Conservation (phyloP, 2,888 invertebrate genomes). For the Ceriagrion tenellum region DNA sequence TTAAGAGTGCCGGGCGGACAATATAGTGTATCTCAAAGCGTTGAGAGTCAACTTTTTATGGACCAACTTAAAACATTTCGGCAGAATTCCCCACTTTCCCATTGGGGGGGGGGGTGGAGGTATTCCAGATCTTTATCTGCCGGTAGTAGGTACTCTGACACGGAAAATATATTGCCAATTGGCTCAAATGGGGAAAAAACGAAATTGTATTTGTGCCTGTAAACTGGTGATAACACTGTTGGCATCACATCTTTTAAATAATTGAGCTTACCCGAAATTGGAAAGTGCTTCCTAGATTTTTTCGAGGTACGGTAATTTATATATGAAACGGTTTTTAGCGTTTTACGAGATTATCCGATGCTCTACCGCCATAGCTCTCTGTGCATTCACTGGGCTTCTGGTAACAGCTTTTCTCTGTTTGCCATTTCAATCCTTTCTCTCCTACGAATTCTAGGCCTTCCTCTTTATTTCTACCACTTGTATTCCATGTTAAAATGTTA, state of each 20-base stretch:
- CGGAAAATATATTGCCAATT: not conserved
- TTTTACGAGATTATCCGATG: too few species aligned
- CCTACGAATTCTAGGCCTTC: too few species aligned
- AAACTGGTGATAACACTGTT: not conserved
- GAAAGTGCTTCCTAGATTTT: not conserved
- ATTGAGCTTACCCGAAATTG: not conserved
- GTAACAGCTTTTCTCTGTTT: too few species aligned
- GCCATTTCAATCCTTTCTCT: too few species aligned
- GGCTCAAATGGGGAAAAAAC: not conserved
- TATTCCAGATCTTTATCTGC: not conserved
- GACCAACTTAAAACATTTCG: constrained; percentile 31
- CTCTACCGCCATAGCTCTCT: too few species aligned
- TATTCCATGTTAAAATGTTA: too few species aligned
- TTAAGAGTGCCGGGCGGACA: not conserved
- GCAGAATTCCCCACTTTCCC: not conserved
- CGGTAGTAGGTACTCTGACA: too few species aligned
- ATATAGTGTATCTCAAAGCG: not conserved
- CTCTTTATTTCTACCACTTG: too few species aligned
- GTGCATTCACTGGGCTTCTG: too few species aligned
- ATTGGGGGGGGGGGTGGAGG: too few species aligned
- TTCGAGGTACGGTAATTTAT: too few species aligned
- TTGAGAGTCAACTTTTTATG: not conserved
- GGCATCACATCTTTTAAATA: not conserved
- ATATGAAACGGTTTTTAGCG: too few species aligned
- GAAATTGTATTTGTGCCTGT: not conserved